Evolutionary conservation across 1,140 invertebrate genomes (phyloP), one percentile per base, ranked within the genome.

Genomic region (Ceratina calcarata): DNA sequence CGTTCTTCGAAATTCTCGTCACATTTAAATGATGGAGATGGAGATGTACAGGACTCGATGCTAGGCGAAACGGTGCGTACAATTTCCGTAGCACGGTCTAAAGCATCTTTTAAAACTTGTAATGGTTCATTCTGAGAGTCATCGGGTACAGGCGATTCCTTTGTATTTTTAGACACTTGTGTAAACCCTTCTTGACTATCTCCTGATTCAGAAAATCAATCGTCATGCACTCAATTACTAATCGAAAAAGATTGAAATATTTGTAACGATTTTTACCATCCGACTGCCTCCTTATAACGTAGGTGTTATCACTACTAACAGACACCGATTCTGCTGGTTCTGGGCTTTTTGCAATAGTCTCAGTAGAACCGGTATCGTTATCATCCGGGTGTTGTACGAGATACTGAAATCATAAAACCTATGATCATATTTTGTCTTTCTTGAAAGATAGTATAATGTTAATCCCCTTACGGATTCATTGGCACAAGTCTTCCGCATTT

Each of bases 11-110:
- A 72, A 32, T 66, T 61, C 8, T 53, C 55, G 20, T 62, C 58
- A 18, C 57, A 72, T 64, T 76, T 77, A 1, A 73, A 80, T 20
- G 67, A 61, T 2, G 82, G 77, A 1, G 82, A 80, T 3, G 0
- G 51, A 37, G 51, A 67, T 0, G 22, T 55, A 66, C 64, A 67
- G 2, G 37, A 45, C 37, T 78, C 68, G 13, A n/a, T 57, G 8
- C 32, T 75, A 16, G 84, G 81, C 10, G 80, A 79, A 51, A 4
- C 24, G 1, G 86, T 80, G 12, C 72, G 66, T 10, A 91, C 76
- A 20, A 91, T 86, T 55, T 89, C 77, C 10, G 89, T 90, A 16
- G 90, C 90, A 12, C 90, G 82, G 24, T 91, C 88, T 8, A 91
- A 68, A 16, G 90, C 88, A 15, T 90, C 80, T 68, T 88, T 88